Evolutionary conservation across 2,797 vertebrate species (phyloP).

Genomic region (Leptatherina wallacei): DNA sequence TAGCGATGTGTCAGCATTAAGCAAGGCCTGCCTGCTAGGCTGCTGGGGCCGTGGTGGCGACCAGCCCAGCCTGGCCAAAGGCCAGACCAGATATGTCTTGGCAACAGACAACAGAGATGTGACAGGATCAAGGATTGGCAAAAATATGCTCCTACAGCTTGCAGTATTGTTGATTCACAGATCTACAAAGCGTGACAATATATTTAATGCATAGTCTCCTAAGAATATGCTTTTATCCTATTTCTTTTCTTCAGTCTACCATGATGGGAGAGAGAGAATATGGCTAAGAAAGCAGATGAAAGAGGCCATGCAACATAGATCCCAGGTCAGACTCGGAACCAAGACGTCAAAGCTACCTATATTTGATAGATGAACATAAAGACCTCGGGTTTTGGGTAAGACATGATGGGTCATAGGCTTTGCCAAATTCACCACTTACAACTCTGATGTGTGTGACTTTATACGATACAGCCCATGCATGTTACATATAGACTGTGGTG

Average conservation of each 20-base stretch:
- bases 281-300: constrained; percentile 22
- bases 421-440: constrained; percentile 10
- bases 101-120: constrained; percentile 62
- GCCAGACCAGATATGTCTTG: constrained; percentile 77
- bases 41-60: constrained; percentile 74
- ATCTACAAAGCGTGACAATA: constrained; percentile 25
- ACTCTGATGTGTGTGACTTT: constrained; percentile 15
- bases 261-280: constrained; percentile 14
- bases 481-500: constrained; percentile 14
- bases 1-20: constrained; percentile 83
- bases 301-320: constrained; percentile 31
- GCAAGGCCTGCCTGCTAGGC: constrained; percentile 70
- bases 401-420: background rate
- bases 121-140: constrained; percentile 57
- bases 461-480: constrained; percentile 13
- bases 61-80: constrained; percentile 70
- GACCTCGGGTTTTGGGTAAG: no score
- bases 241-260: constrained; percentile 40
- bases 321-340: constrained; percentile 24
- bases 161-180: constrained; percentile 40
- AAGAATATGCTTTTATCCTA: constrained; percentile 13
- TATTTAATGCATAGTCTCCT: constrained; percentile 13
- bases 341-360: constrained; percentile 10
- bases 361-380: no score
- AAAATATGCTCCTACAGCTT: constrained; percentile 31